A percentile compares a stretch with the other conserved stretches of the same genome.
Evolutionary conservation across 2,888 invertebrate species (phyloP).

Genomic region (Muscina levida): DNA sequence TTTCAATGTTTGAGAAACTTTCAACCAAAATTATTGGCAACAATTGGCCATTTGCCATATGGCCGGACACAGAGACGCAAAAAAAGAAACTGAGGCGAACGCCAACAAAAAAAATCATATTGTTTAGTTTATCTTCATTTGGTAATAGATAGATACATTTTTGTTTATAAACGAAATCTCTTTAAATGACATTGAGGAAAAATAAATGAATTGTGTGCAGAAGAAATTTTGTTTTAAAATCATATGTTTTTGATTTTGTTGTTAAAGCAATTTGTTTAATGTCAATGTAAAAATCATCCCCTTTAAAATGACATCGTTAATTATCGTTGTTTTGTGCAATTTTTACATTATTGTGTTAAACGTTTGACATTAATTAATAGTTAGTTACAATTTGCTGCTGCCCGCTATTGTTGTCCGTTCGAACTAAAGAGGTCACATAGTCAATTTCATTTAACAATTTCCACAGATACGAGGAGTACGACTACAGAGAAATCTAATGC

Average conservation of each 20-base stretch:
- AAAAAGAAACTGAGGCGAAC: conserved; percentile 41
- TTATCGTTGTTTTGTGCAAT: conserved; percentile 7
- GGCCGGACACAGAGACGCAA: conserved; percentile 52
- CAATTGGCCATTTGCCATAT: conserved; percentile 63
- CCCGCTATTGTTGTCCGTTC: conserved; percentile 9
- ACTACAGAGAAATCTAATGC: too few species aligned
- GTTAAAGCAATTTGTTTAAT: too few species aligned
- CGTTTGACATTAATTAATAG: conserved; percentile 11
- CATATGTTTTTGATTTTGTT: too few species aligned
- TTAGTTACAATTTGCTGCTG: neutral
- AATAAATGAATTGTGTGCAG: conserved; percentile 16
- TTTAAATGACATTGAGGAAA: conserved; percentile 36
- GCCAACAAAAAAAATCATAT: conserved; percentile 4
- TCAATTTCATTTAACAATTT: conserved; percentile 14
- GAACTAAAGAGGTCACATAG: conserved; percentile 14
- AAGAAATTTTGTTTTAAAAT: conserved; percentile 2
- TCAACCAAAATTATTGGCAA: conserved; percentile 35
- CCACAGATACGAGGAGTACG: neutral
- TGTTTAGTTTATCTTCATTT: conserved; percentile 13
- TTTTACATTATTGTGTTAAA: neutral
- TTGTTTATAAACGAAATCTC: neutral
- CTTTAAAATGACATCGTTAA: neutral
- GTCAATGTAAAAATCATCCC: neutral
- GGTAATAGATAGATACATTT: neutral
- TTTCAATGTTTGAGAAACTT: conserved; percentile 17